These are phyloP conservation scores for Lineus longissimus DNA, from an alignment of 1,140 invertebrate genomes.

Conservation along the genomic window DNA sequence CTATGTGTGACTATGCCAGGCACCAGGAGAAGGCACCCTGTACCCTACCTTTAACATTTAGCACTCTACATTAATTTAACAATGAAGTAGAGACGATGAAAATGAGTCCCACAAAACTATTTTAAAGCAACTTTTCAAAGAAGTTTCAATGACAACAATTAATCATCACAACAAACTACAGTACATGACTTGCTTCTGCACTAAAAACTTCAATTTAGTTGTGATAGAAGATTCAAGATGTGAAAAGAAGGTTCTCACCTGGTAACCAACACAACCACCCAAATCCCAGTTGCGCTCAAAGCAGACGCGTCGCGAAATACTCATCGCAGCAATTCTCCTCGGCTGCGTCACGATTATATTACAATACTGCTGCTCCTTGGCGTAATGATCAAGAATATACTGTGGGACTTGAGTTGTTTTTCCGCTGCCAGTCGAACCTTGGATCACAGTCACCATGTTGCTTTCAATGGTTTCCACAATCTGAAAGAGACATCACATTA, in stretches of 20 bases:
- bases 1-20: no score
- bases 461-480: slow-evolving; percentile 54
- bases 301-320: slow-evolving; percentile 48
- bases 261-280: slow-evolving; percentile 50
- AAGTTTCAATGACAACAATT: no score
- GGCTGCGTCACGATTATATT: slow-evolving; percentile 55
- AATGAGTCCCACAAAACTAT: no score
- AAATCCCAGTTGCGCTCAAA: slow-evolving; percentile 43
- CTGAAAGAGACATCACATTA: slow-evolving; percentile 24
- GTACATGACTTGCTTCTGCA: neutral
- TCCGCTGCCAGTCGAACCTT: slow-evolving; percentile 48
- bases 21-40: no score
- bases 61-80: no score
- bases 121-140: no score
- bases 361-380: slow-evolving; percentile 39
- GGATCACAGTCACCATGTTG: slow-evolving; percentile 47
- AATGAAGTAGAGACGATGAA: no score
- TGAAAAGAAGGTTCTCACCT: slow-evolving; percentile 27
- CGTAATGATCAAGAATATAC: slow-evolving; percentile 51
- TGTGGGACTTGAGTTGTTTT: slow-evolving; percentile 54
- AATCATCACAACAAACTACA: neutral
- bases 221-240: neutral
- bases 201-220: neutral
- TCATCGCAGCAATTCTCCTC: slow-evolving; percentile 51
- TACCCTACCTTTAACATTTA: no score